A percentile compares a stretch with the other conserved stretches of the same genome.
phyloP scores from a whole-genome alignment of 1,140 invertebrate genomes.

The Aphelenchoides besseyi region DNA sequence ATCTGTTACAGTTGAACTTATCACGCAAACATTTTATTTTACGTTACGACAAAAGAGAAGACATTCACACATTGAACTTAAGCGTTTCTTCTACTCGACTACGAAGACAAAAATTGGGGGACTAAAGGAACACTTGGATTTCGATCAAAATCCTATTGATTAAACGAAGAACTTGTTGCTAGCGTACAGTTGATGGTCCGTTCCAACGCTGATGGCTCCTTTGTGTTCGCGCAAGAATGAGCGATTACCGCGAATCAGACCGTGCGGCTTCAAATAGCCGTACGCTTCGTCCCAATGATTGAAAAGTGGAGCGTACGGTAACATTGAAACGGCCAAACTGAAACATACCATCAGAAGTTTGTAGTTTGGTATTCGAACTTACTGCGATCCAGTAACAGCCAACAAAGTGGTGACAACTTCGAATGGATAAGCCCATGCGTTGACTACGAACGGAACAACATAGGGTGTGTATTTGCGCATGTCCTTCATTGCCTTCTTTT shows the following conservation, averaged over 20 bases:
- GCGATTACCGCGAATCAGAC: constrained; percentile 47
- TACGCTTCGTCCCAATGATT: constrained; percentile 53
- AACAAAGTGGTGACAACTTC: constrained; percentile 54
- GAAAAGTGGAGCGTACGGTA: constrained; percentile 58
- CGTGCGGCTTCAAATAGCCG: constrained; percentile 53
- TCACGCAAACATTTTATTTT: too few species aligned
- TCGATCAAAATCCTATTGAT: too few species aligned
- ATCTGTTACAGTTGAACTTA: too few species aligned
- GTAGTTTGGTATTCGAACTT: background rate
- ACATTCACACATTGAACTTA: too few species aligned
- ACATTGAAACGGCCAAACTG: constrained; percentile 57
- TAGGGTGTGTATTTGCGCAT: constrained; percentile 28
- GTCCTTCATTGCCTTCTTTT: constrained; percentile 24
- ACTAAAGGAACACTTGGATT: too few species aligned
- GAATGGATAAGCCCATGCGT: constrained; percentile 53
- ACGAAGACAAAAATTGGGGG: too few species aligned
- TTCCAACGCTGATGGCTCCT: constrained; percentile 54
- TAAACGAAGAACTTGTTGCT: constrained; percentile 60
- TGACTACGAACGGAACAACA: constrained; percentile 48
- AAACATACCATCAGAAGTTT: constrained; percentile 39
- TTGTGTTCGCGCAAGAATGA: constrained; percentile 57
- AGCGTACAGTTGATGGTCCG: constrained; percentile 54
- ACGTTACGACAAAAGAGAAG: too few species aligned
- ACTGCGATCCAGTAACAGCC: constrained; percentile 57
- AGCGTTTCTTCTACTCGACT: too few species aligned